Conservation (phyloP, 2,888 invertebrate species). For the Siphonodentalium dalli region DNA sequence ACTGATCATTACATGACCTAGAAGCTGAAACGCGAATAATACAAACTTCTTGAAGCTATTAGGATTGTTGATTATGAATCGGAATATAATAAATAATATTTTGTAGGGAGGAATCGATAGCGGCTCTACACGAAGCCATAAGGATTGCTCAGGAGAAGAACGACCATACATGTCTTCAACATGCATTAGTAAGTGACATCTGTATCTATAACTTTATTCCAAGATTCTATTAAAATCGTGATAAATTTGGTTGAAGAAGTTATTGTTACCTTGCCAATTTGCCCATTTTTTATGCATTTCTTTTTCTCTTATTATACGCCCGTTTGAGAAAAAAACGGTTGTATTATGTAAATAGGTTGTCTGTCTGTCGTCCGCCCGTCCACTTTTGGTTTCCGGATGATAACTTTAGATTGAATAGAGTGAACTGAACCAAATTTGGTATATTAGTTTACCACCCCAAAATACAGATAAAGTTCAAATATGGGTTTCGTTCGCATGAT, state of each 20-base stretch:
- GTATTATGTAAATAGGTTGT: neutral
- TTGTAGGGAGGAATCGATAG: conserved; percentile 77
- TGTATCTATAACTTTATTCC: too few relatives aligned
- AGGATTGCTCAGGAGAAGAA: conserved; percentile 86
- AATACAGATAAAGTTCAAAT: too few relatives aligned
- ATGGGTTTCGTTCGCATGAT: too few relatives aligned
- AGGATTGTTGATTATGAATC: neutral
- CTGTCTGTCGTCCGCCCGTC: too few relatives aligned
- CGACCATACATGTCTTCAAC: conserved; percentile 84
- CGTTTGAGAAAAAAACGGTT: neutral
- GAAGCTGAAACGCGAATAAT: neutral
- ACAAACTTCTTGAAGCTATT: neutral
- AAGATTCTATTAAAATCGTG: neutral
- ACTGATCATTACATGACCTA: neutral
- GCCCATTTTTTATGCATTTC: neutral
- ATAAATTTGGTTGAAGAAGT: too few relatives aligned
- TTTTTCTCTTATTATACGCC: neutral
- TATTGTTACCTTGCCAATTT: neutral
- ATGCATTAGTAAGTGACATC: conserved; percentile 75
- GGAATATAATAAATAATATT: neutral
- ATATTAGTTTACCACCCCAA: too few relatives aligned
- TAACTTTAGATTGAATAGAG: too few relatives aligned
- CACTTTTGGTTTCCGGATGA: too few relatives aligned
- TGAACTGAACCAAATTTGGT: too few relatives aligned
- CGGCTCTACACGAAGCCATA: conserved; percentile 85